These are phyloP conservation scores for Porites cylindrica DNA, from an alignment of 92 coral and sea anemone genomes.

Conservation along the genomic window DNA sequence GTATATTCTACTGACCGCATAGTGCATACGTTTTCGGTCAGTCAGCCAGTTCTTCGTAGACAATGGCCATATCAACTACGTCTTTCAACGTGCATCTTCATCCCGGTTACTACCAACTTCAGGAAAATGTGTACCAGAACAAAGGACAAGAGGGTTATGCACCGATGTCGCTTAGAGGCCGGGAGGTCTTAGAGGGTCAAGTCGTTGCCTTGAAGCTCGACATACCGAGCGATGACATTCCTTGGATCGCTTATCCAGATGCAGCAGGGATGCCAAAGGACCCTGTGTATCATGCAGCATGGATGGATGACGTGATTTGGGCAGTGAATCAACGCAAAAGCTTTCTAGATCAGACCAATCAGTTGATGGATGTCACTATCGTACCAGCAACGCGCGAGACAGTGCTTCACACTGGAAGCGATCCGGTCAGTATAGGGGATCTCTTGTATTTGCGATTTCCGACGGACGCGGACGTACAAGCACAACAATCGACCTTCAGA, in stretches of 20 bases:
- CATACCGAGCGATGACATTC: background rate
- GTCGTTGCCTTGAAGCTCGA: background rate
- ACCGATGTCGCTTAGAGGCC: background rate
- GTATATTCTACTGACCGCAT: too few relatives aligned
- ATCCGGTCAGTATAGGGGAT: background rate
- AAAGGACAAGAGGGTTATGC: background rate
- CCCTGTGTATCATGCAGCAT: background rate
- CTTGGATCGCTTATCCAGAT: background rate
- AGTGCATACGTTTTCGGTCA: too few relatives aligned
- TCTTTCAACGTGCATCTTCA: background rate
- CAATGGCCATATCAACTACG: too few relatives aligned
- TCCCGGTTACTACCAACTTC: background rate
- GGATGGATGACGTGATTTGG: background rate
- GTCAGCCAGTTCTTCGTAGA: too few relatives aligned
- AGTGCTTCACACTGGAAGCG: constrained; percentile 10
- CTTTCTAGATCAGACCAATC: background rate
- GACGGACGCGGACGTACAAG: background rate
- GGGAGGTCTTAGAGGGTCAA: background rate
- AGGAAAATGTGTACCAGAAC: background rate
- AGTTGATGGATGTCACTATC: background rate
- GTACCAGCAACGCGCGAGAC: background rate
- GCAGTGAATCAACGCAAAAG: background rate
- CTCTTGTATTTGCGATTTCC: background rate
- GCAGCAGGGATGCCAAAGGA: background rate
- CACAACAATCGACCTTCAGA: background rate